Conservation (phyloP, 2,113 vertebrate genomes). For the Cavia porcellus region DNA sequence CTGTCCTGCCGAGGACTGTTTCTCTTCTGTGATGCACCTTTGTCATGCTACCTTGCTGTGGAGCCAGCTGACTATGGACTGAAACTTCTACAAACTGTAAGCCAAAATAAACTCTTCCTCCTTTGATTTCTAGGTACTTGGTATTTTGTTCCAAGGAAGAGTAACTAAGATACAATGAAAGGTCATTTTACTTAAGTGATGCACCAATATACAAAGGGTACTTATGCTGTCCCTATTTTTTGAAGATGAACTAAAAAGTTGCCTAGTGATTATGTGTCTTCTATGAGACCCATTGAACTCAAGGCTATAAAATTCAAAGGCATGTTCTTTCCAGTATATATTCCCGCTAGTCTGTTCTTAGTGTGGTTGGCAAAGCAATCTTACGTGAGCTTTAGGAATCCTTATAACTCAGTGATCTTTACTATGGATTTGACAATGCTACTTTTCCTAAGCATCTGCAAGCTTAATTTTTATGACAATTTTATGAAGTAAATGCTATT, state of each 20-base stretch:
- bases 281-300: neutral
- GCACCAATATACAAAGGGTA: neutral
- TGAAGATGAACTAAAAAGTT: neutral
- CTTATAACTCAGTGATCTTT: neutral
- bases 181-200: neutral
- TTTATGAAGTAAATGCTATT: slow-evolving; percentile 12
- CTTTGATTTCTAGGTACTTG: neutral
- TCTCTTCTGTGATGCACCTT: neutral
- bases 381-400: neutral
- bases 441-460: neutral
- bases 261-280: neutral
- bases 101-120: neutral
- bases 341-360: neutral
- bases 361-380: neutral
- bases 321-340: too few species aligned
- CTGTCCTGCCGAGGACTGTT: neutral
- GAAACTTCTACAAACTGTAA: neutral
- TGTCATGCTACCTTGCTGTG: too few species aligned
- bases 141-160: neutral
- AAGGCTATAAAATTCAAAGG: neutral
- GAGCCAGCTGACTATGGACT: neutral
- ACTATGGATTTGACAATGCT: neutral
- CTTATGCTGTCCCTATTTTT: neutral
- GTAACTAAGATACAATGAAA: neutral
- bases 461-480: neutral